Evolutionary conservation across 2,113 vertebrate species (phyloP).

Genomic region (Grammomys dolichurus): DNA sequence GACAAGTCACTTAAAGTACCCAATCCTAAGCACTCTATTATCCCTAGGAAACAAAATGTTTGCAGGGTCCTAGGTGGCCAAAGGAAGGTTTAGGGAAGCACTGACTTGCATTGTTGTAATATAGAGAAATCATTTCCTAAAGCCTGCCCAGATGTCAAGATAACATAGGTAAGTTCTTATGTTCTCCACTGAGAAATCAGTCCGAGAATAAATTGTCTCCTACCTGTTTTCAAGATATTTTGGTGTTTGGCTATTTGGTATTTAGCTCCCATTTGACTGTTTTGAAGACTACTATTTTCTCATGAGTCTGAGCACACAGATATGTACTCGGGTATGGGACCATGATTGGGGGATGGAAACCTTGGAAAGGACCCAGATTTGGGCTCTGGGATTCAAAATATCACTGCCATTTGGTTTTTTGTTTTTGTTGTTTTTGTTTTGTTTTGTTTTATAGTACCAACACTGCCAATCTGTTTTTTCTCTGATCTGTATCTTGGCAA

Average conservation of each 20-base stretch:
- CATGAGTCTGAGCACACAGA: background rate
- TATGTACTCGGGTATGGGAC: background rate
- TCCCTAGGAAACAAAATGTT: background rate
- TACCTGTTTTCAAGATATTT: constrained; percentile 60
- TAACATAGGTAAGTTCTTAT: constrained; percentile 50
- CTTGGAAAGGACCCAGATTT: constrained; percentile 47
- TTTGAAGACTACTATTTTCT: constrained; percentile 26
- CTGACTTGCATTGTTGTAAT: constrained; percentile 42
- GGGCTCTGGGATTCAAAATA: background rate
- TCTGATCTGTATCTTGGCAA: background rate
- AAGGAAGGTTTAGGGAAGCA: background rate
- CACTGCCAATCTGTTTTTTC: background rate
- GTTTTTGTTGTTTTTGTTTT: background rate
- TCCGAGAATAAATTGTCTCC: constrained; percentile 44
- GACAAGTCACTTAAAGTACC: constrained; percentile 49
- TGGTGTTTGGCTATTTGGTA: background rate
- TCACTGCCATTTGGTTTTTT: background rate
- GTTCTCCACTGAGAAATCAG: constrained; percentile 41
- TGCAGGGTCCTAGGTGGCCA: background rate
- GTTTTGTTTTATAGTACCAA: background rate
- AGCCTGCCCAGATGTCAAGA: constrained; percentile 58
- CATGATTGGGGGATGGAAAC: background rate
- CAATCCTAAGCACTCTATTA: background rate
- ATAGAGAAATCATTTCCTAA: constrained; percentile 3
- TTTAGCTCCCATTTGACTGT: constrained; percentile 20